phyloP scores from a whole-genome alignment of 2,888 invertebrate genomes.

The Apotomis turbidana region DNA sequence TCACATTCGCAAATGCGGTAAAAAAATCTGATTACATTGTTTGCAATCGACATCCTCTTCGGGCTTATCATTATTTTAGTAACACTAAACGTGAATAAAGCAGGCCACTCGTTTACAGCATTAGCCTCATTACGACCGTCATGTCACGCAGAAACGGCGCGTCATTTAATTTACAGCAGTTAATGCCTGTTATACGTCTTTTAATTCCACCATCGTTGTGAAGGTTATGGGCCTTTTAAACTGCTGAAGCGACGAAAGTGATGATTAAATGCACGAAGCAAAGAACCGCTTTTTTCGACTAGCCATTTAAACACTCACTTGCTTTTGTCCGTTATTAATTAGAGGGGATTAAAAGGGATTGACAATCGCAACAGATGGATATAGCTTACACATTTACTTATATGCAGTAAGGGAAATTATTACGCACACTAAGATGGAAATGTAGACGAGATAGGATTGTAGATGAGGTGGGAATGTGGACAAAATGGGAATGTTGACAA shows the following conservation, averaged over 20 bases:
- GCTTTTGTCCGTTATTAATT: too few relatives aligned
- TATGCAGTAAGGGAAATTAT: too few relatives aligned
- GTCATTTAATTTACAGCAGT: not conserved
- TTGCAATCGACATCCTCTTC: slow-evolving; percentile 15
- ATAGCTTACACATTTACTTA: too few relatives aligned
- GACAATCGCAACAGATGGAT: too few relatives aligned
- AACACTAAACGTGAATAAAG: not conserved
- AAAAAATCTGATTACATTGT: slow-evolving; percentile 12
- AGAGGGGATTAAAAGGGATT: too few relatives aligned
- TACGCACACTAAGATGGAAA: too few relatives aligned
- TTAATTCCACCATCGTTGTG: not conserved
- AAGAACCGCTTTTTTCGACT: too few relatives aligned
- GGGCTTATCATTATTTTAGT: slow-evolving; percentile 3
- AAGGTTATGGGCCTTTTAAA: not conserved
- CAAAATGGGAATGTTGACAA: too few relatives aligned
- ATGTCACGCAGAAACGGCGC: too few relatives aligned
- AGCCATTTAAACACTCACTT: too few relatives aligned
- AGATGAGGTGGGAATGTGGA: too few relatives aligned
- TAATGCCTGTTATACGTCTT: not conserved
- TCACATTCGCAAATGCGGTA: slow-evolving; percentile 9
- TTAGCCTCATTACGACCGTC: not conserved
- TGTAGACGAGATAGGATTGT: too few relatives aligned
- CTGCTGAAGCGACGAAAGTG: not conserved
- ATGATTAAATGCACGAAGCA: not conserved
- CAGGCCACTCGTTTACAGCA: not conserved